Evolutionary conservation across 2,797 vertebrate genomes (phyloP), one percentile per base, ranked within the genome.

Genomic region (Pipistrellus pygmaeus): DNA sequence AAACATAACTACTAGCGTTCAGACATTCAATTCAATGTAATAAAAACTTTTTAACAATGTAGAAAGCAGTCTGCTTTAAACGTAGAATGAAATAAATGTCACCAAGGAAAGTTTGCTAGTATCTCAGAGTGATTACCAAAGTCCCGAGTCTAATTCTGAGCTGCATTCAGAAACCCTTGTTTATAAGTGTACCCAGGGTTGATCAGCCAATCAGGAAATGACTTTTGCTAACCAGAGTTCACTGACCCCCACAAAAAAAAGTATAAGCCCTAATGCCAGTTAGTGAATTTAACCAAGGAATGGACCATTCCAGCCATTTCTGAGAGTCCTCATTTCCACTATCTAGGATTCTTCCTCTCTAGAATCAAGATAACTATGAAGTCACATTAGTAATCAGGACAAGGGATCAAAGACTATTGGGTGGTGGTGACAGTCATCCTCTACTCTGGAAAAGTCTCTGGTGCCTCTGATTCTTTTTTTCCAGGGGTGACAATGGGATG

Each of bases 141-240:
- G 32, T 77, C 20, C 46, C 6, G 13, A 77, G 44, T 87, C 44
- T 60, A 69, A 68, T 77, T 94, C 78, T 89, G 62, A 91, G 55
- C 84, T 62, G 78, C 57, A 66, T 93, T 66, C 25, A 55, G 66
- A 85, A 87, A 53, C n/a, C 87, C 55, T 84, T 5, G 72, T 78
- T 94, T 91, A 27, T 20, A 71, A 86, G 14, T 75, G 3, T 35
- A 60, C 38, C 46, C 71, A 41, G 17, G 46, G 48, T 60, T 66
- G 86, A 80, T 57, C 41, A 78, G 71, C 64, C 71, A 60, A 60
- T 87, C 76, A 84, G 60, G 84, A 82, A 46, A 72, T 94, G 82
- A 53, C 57, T 81, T 85, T 88, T 51, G 46, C 35, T 62, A 88
- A 72, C 38, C 75, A 72, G n/a, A 83, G 62, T n/a, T 75, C 30